These are phyloP conservation scores for Antheraea assamensis DNA, from an alignment of 2,888 invertebrate species.

Conservation along the genomic window DNA sequence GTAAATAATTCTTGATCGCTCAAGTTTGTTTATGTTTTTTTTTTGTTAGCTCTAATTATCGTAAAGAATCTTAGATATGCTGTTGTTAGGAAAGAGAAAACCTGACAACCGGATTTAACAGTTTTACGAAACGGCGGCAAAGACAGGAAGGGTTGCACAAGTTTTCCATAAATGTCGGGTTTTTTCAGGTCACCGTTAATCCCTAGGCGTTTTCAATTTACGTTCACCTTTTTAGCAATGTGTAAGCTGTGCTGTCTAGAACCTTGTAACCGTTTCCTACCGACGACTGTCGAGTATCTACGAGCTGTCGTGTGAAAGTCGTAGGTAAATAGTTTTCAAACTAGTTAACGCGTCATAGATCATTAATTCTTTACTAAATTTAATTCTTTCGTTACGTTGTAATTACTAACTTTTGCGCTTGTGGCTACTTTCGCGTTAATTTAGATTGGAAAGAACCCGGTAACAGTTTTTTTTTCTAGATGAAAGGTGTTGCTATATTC, in stretches of 20 bases:
- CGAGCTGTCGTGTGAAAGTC: neutral
- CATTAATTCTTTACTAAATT: neutral
- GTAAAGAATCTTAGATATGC: neutral
- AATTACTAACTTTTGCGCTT: no score
- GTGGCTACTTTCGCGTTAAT: no score
- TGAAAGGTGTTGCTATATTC: no score
- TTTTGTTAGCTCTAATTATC: neutral
- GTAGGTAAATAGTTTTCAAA: neutral
- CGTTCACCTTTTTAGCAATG: neutral
- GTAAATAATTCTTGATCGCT: neutral
- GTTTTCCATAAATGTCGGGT: neutral
- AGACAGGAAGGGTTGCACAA: no score
- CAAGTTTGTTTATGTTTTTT: neutral
- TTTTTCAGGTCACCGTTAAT: neutral
- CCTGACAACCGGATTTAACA: neutral
- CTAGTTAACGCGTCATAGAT: neutral
- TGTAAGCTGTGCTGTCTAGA: no score
- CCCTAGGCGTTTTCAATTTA: neutral
- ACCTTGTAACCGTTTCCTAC: no score
- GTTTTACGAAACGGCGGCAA: neutral
- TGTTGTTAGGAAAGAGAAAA: neutral
- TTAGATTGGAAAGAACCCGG: no score
- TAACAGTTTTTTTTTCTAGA: no score
- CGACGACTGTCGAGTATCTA: neutral
- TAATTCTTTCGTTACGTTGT: no score